phyloP scores from a whole-genome alignment of 2,113 vertebrate species.

The Acanthisitta chloris region DNA sequence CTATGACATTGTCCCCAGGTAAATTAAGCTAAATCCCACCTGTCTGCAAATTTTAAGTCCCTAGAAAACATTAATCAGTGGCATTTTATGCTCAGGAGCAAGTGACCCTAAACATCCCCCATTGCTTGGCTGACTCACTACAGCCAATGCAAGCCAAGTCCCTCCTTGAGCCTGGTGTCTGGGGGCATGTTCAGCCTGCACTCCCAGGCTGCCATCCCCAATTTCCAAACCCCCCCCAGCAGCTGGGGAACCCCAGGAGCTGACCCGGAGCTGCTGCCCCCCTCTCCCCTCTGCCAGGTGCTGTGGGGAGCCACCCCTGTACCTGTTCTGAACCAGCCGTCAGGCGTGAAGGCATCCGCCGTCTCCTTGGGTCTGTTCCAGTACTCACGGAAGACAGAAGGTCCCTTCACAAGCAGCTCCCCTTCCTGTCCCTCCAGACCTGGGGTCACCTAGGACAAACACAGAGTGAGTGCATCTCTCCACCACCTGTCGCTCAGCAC shows the following conservation, averaged over 20 bases:
- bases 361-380: slow-evolving; percentile 90
- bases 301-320: not conserved
- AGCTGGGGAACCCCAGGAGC: fast-evolving
- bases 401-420: slow-evolving; percentile 87
- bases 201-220: not conserved
- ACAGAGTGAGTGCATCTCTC: not conserved
- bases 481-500: fast-evolving
- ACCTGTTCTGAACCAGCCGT: slow-evolving; percentile 97
- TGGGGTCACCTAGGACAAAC: slow-evolving; percentile 75
- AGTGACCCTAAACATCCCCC: not conserved
- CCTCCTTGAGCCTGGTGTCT: fast-evolving
- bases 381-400: slow-evolving; percentile 88
- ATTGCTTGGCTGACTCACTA: no score
- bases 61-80: not conserved
- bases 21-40: not conserved
- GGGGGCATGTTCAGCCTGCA: not conserved
- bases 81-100: fast-evolving
- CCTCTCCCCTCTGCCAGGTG: fast-evolving
- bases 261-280: not conserved
- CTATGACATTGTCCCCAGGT: fast-evolving
- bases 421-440: slow-evolving; percentile 87
- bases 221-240: not conserved
- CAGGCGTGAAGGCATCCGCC: slow-evolving; percentile 77
- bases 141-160: fast-evolving
- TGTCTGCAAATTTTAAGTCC: not conserved